These are phyloP conservation scores for Drosophila testacea DNA, from an alignment of 2,888 invertebrate genomes.

Conservation along the genomic window DNA sequence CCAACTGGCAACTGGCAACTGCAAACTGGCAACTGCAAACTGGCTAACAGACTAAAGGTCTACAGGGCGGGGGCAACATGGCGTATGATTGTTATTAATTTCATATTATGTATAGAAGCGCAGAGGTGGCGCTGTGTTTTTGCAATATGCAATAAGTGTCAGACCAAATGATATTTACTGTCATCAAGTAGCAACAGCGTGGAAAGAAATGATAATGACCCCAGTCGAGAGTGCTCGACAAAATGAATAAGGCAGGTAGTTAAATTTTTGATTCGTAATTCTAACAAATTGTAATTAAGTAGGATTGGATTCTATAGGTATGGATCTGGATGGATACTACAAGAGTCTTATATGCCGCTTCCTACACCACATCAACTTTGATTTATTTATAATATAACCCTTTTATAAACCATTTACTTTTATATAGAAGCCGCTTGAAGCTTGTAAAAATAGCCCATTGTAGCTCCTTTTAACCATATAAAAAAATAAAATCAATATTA, in stretches of 20 bases:
- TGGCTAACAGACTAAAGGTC: neutral
- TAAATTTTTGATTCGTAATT: neutral
- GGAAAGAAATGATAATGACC: slow-evolving; percentile 14
- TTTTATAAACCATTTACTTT: too few species aligned
- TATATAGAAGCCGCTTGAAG: too few species aligned
- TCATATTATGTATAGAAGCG: slow-evolving; percentile 65
- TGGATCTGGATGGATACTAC: neutral
- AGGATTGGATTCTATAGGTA: neutral
- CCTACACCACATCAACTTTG: too few species aligned
- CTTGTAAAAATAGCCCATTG: too few species aligned
- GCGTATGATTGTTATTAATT: slow-evolving; percentile 80
- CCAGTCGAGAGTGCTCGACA: slow-evolving; percentile 12
- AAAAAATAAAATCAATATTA: too few species aligned
- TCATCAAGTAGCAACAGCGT: slow-evolving; percentile 31
- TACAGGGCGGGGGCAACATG: slow-evolving; percentile 56
- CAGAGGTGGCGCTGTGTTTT: slow-evolving; percentile 22
- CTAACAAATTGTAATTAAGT: neutral
- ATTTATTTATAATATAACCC: too few species aligned
- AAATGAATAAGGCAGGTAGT: slow-evolving; percentile 7
- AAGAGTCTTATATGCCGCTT: too few species aligned
- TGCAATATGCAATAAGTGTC: slow-evolving; percentile 80
- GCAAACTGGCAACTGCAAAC: slow-evolving; percentile 32
- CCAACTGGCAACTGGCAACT: slow-evolving; percentile 71
- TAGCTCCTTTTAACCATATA: too few species aligned
- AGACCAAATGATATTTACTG: slow-evolving; percentile 74